Evolutionary conservation across 1,140 invertebrate species (phyloP), one percentile per base, ranked within the genome.

Genomic region (Bacillus rossius): DNA sequence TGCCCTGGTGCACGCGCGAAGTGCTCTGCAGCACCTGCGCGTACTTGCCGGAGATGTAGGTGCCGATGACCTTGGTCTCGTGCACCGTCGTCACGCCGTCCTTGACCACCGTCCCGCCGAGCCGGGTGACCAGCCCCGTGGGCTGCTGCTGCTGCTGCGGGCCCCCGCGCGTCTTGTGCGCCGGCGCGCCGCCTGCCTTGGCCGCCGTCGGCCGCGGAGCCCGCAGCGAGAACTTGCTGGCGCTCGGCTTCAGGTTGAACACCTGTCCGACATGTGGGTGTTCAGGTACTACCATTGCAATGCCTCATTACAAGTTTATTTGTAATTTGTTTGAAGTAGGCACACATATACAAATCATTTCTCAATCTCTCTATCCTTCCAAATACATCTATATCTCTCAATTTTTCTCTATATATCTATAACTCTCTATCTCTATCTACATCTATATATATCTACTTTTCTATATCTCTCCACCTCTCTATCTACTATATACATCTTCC

Each of bases 21-120:
- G 85, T 88, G 64, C 87, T 89, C 63, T 88, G 84, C 7, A 90
- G 73, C 3, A 94, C 85, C 59, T 77, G 75, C 10, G 89, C 89
- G 66, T 94, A 94, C 72, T 92, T 91, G 51, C 89, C 89, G 53
- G 87, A 88, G 64, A 93, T 90, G 65, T 87, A 90, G 5, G 91
- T 93, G 3, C 91, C 91, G 65, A 93, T 88, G 13, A 93, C 90
- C 67, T 86, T 91, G 0, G 90, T 93, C 75, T 92, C 89, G 65
- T 91, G 88, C 8, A 92, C 84, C 1, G 90, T 93, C 1, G 89
- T 92, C 0, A 86, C 67, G 1, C 90, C 91, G 68, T 92, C 85
- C 66, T 89, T 86, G 2, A 92, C 84, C 29, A 92, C 83, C 2
- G 88, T 92, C 19, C 89, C 90, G 34, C 88, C 88, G 7, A 91